Base-by-base conservation (phyloP, 2,797 vertebrate species). In the Mustela erminea region DNA sequence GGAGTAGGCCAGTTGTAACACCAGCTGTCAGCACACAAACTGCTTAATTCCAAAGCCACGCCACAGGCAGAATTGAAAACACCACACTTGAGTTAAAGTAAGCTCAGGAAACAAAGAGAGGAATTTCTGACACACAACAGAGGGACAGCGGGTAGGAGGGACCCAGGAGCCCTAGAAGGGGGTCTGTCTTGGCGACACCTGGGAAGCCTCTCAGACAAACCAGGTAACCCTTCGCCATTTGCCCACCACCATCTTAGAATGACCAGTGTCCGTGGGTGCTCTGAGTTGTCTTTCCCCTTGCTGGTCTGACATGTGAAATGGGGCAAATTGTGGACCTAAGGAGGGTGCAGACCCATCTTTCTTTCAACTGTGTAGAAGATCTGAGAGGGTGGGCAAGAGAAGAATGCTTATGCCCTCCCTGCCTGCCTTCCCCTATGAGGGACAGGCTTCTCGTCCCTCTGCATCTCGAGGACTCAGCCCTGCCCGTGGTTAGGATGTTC, bases 31-130 rank as follows among this genome's bases (percentile, higher is more conserved):
- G 35, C 91, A 62, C 77, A 88, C 74, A 82, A 87, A 70, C 27
- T 49, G 95, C 52, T 15, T 95, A 0, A 91, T 81, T 98, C 97
- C 96, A 96, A 56, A 87, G 97, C 96, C 43, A 52, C 68, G 2
- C 89, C 70, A 14, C 90, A 97, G 96, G 97, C 75, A 54, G 95
- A 87, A 96, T 82, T 86, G 82, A 95, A 97, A 96, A 84, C 96
- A 80, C 62, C 68, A 70, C 81, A 60, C 72, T 97, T 1, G 72
- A 96, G 83, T 93, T 95, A 77, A 90, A 97, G 93, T 64, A 86
- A 92, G 86, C 14, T 41, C 27, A 54, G 66, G 21, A 84, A 96
- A 98, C 95, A 97, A 96, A 98, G 52, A 52, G 93, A 92, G 89
- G 81, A 74, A 86, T 60, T 68, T 96, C 66, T 0, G 25, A 27